These are phyloP conservation scores for Macrotus californicus DNA, from an alignment of 2,113 vertebrate genomes.

Conservation along the genomic window DNA sequence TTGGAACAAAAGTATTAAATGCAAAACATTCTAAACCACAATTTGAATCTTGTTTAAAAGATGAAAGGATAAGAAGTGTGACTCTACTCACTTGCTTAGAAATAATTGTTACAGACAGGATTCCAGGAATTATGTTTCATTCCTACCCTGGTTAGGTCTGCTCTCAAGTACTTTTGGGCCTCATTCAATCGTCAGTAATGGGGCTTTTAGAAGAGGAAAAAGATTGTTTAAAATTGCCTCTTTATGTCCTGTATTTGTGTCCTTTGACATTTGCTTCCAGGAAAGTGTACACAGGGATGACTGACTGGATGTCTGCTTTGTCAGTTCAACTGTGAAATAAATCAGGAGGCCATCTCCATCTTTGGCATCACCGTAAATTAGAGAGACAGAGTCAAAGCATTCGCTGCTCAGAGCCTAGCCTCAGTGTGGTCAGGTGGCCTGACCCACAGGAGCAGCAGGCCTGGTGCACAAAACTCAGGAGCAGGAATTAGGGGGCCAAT, in stretches of 20 bases:
- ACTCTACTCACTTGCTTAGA: background rate
- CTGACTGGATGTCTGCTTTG: background rate
- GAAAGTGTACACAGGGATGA: background rate
- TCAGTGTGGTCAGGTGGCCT: background rate
- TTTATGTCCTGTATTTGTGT: background rate
- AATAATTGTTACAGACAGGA: background rate
- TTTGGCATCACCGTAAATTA: background rate
- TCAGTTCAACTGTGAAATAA: background rate
- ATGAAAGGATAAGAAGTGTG: background rate
- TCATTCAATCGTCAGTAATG: background rate
- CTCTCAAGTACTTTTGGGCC: background rate
- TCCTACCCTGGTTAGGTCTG: background rate
- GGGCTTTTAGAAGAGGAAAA: background rate
- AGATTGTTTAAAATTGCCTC: background rate
- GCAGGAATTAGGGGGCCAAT: background rate
- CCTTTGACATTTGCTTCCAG: background rate
- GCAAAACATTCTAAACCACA: conserved; percentile 7
- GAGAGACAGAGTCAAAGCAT: background rate
- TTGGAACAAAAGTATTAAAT: conserved; percentile 1
- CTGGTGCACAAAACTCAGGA: background rate
- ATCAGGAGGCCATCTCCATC: background rate
- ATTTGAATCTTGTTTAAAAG: conserved; percentile 16
- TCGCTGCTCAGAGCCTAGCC: background rate
- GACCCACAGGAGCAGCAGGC: background rate
- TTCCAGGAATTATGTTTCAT: background rate